These are phyloP conservation scores for Danionella cerebrum DNA, from an alignment of 2,113 vertebrate species.

Conservation along the genomic window DNA sequence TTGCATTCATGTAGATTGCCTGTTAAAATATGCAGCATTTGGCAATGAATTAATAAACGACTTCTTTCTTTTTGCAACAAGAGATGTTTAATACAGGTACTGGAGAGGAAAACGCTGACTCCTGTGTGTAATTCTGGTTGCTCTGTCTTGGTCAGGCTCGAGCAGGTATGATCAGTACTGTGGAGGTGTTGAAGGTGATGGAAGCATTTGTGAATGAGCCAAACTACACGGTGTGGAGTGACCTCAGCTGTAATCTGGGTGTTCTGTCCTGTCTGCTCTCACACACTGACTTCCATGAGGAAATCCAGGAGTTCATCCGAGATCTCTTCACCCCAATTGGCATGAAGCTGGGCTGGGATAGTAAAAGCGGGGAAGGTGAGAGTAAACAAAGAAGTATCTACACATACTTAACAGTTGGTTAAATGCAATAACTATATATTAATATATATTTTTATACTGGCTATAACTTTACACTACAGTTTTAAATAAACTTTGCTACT, in stretches of 20 bases:
- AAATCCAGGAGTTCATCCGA: constrained; percentile 89
- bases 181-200: constrained; percentile 95
- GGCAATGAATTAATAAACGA: no score
- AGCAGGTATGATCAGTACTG: constrained; percentile 95
- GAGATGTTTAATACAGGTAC: no score
- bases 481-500: no score
- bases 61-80: no score
- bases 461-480: no score
- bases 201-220: constrained; percentile 98
- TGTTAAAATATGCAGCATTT: no score
- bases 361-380: constrained; percentile 88
- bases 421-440: no score
- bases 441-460: no score
- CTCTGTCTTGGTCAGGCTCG: constrained; percentile 69
- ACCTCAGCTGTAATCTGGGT: constrained; percentile 97
- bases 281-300: constrained; percentile 93
- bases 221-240: constrained; percentile 98
- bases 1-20: no score
- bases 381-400: not conserved
- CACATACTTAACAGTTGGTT: no score
- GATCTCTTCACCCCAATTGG: constrained; percentile 95
- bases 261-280: constrained; percentile 89
- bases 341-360: constrained; percentile 90
- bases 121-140: not conserved
- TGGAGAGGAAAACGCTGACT: no score